phyloP scores from a whole-genome alignment of 2,113 vertebrate species.

The Pardalotus punctatus region DNA sequence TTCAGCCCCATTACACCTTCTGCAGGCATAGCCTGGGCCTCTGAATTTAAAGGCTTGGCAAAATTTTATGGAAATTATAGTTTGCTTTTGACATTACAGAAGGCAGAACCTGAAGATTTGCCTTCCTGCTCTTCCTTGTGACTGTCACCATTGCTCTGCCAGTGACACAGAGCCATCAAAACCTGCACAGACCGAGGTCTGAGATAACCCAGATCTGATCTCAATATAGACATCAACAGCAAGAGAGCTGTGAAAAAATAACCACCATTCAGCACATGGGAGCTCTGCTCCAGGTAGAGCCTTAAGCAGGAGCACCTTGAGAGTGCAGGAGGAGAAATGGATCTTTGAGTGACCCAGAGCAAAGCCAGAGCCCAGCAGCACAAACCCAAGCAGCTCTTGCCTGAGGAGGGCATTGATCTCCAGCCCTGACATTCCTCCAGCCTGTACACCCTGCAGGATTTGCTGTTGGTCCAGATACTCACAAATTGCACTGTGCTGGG shows the following conservation, averaged over 20 bases:
- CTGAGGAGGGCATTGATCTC: fast-evolving
- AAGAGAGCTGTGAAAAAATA: not conserved
- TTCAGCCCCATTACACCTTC: not conserved
- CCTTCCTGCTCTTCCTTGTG: not conserved
- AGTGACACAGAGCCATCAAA: not conserved
- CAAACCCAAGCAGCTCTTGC: fast-evolving
- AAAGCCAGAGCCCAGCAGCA: not conserved
- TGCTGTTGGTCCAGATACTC: not conserved
- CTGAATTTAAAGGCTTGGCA: not conserved
- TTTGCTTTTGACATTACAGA: not conserved
- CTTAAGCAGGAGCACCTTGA: not conserved
- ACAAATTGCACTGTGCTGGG: not conserved
- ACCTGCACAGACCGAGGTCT: too few species aligned
- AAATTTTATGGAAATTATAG: not conserved
- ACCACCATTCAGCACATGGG: fast-evolving
- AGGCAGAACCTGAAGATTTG: not conserved
- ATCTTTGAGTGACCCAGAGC: not conserved
- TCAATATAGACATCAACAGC: not conserved
- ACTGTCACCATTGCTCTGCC: not conserved
- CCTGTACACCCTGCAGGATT: not conserved
- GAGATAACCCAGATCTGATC: not conserved
- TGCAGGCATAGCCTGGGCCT: not conserved
- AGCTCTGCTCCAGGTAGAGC: not conserved
- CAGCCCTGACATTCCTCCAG: not conserved
- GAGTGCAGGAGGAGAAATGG: not conserved